Conservation (phyloP, 2,797 vertebrate genomes). For the Lutjanus argentimaculatus region DNA sequence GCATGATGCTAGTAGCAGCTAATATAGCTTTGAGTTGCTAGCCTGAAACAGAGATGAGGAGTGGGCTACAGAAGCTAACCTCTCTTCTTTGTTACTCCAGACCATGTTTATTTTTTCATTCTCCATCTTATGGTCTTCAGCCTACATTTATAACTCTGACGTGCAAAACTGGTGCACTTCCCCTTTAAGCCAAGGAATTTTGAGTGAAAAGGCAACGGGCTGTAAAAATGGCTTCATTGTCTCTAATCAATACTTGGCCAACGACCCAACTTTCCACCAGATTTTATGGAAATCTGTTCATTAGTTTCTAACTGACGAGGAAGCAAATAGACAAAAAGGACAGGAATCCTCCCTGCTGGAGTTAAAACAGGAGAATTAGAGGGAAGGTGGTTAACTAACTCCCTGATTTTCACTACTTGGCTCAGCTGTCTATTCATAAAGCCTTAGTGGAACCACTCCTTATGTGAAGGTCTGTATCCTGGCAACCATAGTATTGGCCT, state of each 20-base stretch:
- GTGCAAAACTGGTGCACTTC: neutral
- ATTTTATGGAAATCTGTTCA: neutral
- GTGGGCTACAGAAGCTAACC: no score
- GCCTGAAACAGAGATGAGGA: no score
- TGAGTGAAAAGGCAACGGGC: neutral
- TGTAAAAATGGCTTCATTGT: neutral
- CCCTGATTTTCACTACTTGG: slow-evolving; percentile 36
- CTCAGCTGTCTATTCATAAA: slow-evolving; percentile 44
- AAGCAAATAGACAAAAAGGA: neutral
- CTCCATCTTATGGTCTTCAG: no score
- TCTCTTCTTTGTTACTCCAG: neutral
- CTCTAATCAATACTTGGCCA: neutral
- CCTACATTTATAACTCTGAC: neutral
- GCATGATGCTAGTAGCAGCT: no score
- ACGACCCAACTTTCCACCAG: neutral
- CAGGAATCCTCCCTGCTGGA: neutral
- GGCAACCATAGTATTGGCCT: slow-evolving; percentile 67
- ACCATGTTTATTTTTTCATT: neutral
- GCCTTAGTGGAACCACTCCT: slow-evolving; percentile 44
- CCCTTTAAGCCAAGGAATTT: neutral
- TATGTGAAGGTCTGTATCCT: slow-evolving; percentile 65
- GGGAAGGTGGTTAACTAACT: slow-evolving; percentile 35
- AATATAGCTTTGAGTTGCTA: no score
- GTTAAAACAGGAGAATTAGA: slow-evolving; percentile 19
- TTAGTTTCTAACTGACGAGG: neutral